A percentile compares a stretch with the other conserved stretches of the same genome.
Conservation (phyloP, 2,888 invertebrate genomes). For the Scaptomyza cyrtandrae region DNA sequence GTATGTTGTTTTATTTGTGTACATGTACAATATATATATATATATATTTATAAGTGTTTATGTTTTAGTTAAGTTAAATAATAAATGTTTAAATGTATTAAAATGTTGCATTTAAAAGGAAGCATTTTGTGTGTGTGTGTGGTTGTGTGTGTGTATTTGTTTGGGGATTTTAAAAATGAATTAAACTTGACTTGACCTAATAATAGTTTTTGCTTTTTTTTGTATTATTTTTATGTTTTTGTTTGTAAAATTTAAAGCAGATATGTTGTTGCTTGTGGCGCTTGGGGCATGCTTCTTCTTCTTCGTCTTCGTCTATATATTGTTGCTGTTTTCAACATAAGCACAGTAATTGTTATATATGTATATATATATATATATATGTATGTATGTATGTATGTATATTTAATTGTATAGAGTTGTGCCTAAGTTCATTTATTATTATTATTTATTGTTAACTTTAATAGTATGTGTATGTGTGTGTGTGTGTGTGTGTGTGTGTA, state of each 20-base stretch:
- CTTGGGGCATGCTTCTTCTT: constrained; percentile 56
- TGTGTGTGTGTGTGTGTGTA: constrained; percentile 45
- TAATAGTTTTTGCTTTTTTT: constrained; percentile 38
- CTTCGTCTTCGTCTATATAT: constrained; percentile 32
- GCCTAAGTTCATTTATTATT: constrained; percentile 57
- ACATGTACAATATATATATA: constrained; percentile 59
- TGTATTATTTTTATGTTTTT: constrained; percentile 24
- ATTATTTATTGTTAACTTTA: constrained; percentile 68
- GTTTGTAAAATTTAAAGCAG: constrained; percentile 75
- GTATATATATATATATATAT: neutral
- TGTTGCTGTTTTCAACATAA: constrained; percentile 72
- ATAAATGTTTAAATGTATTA: constrained; percentile 56
- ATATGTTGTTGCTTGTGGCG: constrained; percentile 80
- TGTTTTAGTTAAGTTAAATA: constrained; percentile 62
- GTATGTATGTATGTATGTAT: neutral
- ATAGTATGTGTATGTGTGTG: constrained; percentile 60
- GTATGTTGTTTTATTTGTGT: constrained; percentile 68
- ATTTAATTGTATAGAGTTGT: constrained; percentile 74
- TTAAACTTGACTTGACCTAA: constrained; percentile 69
- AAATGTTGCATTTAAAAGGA: constrained; percentile 79
- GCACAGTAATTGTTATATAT: constrained; percentile 71
- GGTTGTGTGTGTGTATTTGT: neutral
- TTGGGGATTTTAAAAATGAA: constrained; percentile 40
- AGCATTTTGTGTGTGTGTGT: constrained; percentile 66
- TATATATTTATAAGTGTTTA: constrained; percentile 1